phyloP scores from a whole-genome alignment of 2,797 vertebrate genomes.

The Dromococcyx pavoninus region DNA sequence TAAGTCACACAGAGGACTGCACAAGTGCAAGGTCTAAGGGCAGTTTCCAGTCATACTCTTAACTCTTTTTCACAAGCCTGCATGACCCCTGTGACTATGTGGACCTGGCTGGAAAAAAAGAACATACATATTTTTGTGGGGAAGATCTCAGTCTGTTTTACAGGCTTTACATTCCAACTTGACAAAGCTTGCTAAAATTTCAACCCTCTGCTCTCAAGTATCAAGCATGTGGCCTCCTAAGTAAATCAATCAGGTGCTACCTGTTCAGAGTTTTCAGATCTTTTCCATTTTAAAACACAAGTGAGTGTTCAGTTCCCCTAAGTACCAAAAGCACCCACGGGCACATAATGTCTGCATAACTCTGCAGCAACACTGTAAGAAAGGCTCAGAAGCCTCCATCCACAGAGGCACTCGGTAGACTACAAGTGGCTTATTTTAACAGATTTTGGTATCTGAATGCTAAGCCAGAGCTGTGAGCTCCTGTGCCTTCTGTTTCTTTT shows the following conservation, averaged over 20 bases:
- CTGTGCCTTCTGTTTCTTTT: neutral
- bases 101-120: neutral
- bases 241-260: neutral
- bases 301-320: neutral
- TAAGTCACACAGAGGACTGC: accelerated
- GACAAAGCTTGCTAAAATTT: neutral
- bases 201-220: neutral
- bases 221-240: neutral
- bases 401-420: neutral
- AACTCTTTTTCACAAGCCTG: neutral
- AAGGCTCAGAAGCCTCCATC: neutral
- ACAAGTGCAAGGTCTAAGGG: neutral
- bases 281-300: neutral
- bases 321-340: neutral
- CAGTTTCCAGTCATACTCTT: neutral
- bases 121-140: neutral
- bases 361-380: neutral
- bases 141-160: neutral
- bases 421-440: neutral
- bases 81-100: neutral
- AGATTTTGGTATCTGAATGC: neutral
- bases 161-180: neutral
- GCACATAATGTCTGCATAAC: neutral
- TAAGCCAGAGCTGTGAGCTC: neutral
- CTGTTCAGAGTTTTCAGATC: neutral